These are phyloP conservation scores for Poecilus cupreus DNA, from an alignment of 2,888 invertebrate species.

Conservation along the genomic window DNA sequence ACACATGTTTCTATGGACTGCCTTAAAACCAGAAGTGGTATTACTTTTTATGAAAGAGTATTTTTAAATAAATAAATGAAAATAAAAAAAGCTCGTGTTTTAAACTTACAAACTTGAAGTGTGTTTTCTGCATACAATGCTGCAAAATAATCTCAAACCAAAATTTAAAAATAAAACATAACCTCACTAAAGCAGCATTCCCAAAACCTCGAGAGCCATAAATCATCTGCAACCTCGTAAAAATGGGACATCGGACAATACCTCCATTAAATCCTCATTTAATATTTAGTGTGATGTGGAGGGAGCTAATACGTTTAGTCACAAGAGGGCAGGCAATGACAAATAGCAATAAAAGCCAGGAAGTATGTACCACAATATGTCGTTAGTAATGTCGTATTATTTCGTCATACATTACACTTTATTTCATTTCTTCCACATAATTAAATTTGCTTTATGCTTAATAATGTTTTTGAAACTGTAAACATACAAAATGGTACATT, in stretches of 20 bases:
- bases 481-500: conserved; percentile 7
- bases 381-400: conserved; percentile 31
- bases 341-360: conserved; percentile 36
- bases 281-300: conserved; percentile 19
- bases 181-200: neutral
- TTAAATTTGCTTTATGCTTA: conserved; percentile 18
- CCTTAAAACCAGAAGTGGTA: too few relatives aligned
- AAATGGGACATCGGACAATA: conserved; percentile 33
- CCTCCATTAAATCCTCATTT: conserved; percentile 37
- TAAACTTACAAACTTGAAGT: too few relatives aligned
- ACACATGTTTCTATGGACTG: too few relatives aligned
- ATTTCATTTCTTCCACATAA: conserved; percentile 19
- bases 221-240: conserved; percentile 28
- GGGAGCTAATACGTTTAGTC: conserved; percentile 32
- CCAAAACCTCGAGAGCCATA: neutral
- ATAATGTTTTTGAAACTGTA: conserved; percentile 1
- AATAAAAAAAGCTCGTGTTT: too few relatives aligned
- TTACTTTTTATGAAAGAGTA: too few relatives aligned
- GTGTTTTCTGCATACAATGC: too few relatives aligned
- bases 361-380: conserved; percentile 23
- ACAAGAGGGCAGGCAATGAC: conserved; percentile 10
- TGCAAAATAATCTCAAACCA: neutral
- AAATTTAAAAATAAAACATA: neutral
- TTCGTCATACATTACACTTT: conserved; percentile 2
- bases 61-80: too few relatives aligned